phyloP scores from a whole-genome alignment of 1,140 invertebrate species.

The Subanguina moxae region DNA sequence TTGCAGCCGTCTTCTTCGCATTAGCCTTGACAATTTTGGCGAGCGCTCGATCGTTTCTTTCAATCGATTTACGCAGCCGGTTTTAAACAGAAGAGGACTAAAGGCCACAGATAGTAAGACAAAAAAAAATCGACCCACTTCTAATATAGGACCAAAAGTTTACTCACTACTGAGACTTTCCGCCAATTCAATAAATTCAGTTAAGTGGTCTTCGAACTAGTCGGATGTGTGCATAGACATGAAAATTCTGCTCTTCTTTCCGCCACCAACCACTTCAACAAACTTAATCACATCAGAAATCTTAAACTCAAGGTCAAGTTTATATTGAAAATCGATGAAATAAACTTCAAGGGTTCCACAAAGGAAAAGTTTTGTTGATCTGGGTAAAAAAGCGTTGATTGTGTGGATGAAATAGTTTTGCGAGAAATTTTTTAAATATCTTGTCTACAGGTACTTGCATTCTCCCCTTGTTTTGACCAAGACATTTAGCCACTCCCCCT shows the following conservation, averaged over 20 bases:
- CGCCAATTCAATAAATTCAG: slow-evolving; percentile 25
- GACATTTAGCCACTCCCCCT: slow-evolving; percentile 23
- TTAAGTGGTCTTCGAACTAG: slow-evolving; percentile 26
- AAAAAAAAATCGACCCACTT: no score
- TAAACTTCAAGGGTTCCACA: no score
- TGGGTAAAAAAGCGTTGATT: slow-evolving; percentile 25
- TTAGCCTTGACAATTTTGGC: no score
- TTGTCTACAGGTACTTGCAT: slow-evolving; percentile 8
- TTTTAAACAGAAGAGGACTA: no score
- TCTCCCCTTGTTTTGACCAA: slow-evolving; percentile 46
- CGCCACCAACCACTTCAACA: slow-evolving; percentile 19
- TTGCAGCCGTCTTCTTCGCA: no score
- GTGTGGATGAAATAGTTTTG: slow-evolving; percentile 1
- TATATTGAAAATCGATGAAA: no score
- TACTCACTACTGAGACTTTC: not conserved
- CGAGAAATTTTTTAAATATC: slow-evolving; percentile 7
- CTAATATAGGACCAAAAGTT: not conserved
- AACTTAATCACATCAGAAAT: no score
- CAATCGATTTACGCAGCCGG: no score
- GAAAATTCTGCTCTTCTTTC: slow-evolving; percentile 31
- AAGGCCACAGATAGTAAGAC: no score
- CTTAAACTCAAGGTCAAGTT: no score
- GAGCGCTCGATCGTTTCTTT: no score
- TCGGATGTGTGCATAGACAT: slow-evolving; percentile 31
- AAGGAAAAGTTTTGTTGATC: slow-evolving; percentile 9